A percentile compares a stretch with the other conserved stretches of the same genome.
Evolutionary conservation across 2,888 invertebrate species (phyloP).

Genomic region (Sipha maydis): DNA sequence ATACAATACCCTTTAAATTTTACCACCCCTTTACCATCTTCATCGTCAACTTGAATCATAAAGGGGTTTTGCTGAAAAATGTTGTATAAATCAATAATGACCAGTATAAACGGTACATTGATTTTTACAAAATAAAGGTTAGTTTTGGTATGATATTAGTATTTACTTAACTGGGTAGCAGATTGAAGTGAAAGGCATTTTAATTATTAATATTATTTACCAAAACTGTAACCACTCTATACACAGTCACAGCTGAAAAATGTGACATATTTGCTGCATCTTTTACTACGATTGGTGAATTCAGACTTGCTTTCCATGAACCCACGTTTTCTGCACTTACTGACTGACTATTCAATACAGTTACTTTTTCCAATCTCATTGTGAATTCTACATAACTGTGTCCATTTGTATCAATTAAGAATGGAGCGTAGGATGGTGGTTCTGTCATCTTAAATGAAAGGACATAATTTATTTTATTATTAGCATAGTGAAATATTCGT

Average conservation of each 20-base stretch:
- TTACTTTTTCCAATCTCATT: constrained; percentile 77
- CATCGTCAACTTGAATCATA: constrained; percentile 76
- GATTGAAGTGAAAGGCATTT: too few species aligned
- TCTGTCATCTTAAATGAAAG: constrained; percentile 68
- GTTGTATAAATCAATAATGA: too few species aligned
- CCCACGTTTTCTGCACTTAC: constrained; percentile 79
- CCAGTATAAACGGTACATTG: too few species aligned
- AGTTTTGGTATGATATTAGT: neutral
- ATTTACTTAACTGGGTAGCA: too few species aligned
- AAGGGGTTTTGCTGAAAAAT: constrained; percentile 82
- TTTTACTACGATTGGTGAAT: constrained; percentile 74
- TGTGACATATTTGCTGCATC: constrained; percentile 77
- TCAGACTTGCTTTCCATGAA: constrained; percentile 81
- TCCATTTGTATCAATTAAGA: constrained; percentile 75
- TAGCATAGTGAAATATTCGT: neutral
- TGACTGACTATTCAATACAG: constrained; percentile 78
- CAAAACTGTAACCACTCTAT: constrained; percentile 85
- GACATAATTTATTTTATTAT: constrained; percentile 66
- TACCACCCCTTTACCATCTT: constrained; percentile 67
- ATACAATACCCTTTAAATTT: constrained; percentile 86
- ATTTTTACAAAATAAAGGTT: neutral
- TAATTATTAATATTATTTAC: constrained; percentile 69
- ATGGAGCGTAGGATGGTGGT: constrained; percentile 77
- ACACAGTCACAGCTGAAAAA: constrained; percentile 84
- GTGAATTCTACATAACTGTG: constrained; percentile 80